phyloP scores from a whole-genome alignment of 2,888 invertebrate species.

The Aromia moschata region DNA sequence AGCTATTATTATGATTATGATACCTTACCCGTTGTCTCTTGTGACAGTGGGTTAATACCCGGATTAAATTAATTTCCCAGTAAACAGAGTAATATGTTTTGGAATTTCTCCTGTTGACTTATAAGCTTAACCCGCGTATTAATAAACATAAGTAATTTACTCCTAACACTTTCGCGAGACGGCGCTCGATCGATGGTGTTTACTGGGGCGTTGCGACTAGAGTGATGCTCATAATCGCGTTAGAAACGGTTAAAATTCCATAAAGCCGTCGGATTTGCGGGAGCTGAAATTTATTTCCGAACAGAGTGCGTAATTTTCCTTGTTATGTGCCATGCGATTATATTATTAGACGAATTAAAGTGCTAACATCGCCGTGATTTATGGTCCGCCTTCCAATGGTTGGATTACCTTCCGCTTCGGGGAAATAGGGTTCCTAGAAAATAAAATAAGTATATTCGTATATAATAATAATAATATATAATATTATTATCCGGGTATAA shows the following conservation, averaged over 20 bases:
- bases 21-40: conserved; percentile 1
- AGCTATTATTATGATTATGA: conserved; percentile 7
- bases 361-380: neutral
- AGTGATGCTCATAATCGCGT: conserved; percentile 3
- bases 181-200: conserved; percentile 19
- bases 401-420: too few species aligned
- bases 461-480: too few species aligned
- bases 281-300: conserved; percentile 3
- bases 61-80: conserved; percentile 26
- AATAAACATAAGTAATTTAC: conserved; percentile 28
- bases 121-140: conserved; percentile 24
- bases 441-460: too few species aligned
- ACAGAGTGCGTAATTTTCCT: conserved; percentile 1
- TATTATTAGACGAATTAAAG: neutral
- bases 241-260: conserved; percentile 6
- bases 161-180: conserved; percentile 22
- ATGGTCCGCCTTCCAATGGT: too few species aligned
- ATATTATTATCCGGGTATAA: too few species aligned
- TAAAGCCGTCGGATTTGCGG: conserved; percentile 5
- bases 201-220: conserved; percentile 6
- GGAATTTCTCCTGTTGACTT: conserved; percentile 28
- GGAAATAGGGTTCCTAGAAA: too few species aligned
- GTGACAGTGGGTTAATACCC: conserved; percentile 20
- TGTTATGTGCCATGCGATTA: neutral
- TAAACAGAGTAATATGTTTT: conserved; percentile 23